These are phyloP conservation scores for Drosophila silvestris DNA, from an alignment of 2,888 invertebrate genomes.

Conservation along the genomic window DNA sequence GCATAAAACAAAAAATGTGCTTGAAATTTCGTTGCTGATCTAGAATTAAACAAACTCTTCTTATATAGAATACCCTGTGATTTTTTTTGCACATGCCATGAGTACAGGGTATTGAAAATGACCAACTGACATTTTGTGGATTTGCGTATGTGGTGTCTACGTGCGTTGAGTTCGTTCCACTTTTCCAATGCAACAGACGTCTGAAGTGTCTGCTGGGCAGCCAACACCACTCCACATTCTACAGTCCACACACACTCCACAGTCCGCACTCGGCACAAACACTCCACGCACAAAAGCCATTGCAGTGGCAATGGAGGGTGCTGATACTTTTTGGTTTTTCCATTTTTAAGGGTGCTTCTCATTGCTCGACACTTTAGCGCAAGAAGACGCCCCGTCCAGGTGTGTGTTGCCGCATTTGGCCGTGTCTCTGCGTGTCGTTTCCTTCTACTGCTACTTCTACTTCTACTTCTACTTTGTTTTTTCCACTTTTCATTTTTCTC, in stretches of 20 bases:
- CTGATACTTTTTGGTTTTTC: constrained; percentile 41
- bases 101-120: constrained; percentile 26
- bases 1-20: not conserved
- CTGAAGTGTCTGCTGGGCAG: constrained; percentile 54
- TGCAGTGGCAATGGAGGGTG: constrained; percentile 14
- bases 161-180: constrained; percentile 61
- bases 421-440: constrained; percentile 28
- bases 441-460: not conserved
- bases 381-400: constrained; percentile 63
- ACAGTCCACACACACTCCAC: constrained; percentile 1
- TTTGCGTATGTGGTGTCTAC: constrained; percentile 44
- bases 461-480: constrained; percentile 24
- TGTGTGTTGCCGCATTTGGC: constrained; percentile 50
- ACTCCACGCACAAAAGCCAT: constrained; percentile 21
- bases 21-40: not conserved
- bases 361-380: constrained; percentile 45
- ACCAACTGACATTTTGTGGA: constrained; percentile 40
- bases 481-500: constrained; percentile 65
- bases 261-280: not conserved
- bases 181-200: constrained; percentile 50
- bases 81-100: not conserved
- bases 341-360: constrained; percentile 72
- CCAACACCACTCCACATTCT: constrained; percentile 8
- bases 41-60: not conserved
- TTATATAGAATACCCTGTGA: not conserved